Base-by-base conservation (phyloP, 2,797 vertebrate genomes). In the Dendrocincla tyrannina region DNA sequence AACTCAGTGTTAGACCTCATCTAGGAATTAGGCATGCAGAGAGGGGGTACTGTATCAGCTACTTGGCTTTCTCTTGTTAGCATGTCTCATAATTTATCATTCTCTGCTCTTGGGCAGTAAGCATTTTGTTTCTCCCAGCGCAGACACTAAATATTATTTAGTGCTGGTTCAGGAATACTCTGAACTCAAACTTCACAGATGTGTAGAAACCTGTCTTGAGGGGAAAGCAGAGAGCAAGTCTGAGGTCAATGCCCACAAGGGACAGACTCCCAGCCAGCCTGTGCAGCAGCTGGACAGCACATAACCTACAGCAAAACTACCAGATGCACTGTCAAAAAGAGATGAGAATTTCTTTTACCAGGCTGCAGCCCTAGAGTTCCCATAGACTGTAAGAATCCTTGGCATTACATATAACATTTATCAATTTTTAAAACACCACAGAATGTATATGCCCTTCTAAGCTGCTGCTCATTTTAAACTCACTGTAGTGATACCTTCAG, bases 81-180 rank as follows among this genome's bases (percentile, higher is more conserved):
- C 12, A 41, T 3, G 3, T 52, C 66, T 72, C 4, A 1, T 33
- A 44, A 55, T 73, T 88, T 72, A 59, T 37, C 44, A 55, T 47
- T 78, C 69, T 55, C 30, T 72, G 1, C 64, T 83, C 58, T 56
- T 4, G 1, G 79, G 23, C 63, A 79, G 32, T 70, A 70, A 32
- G 56, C 30, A 50, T 58, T 95, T 82, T 87, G 16, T 70, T 80
- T 92, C 70, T 77, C 30, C 46, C 49, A 83, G 75, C 46, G 74
- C 52, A 93, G 63, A 3, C 24, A 79, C 73, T 82, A 79, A 82
- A n/a, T 46, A 73, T 53, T 69, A 59, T 70, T 87, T 79, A 87
- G 37, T 76, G 67, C 64, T 92, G 33, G 33, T 80, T 88, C 85
- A 93, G 77, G 44, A 72, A 60, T 2, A 75, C 35, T 35, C 58